Evolutionary conservation across 2,888 invertebrate species (phyloP).

Genomic region (Cephus sareptanus): DNA sequence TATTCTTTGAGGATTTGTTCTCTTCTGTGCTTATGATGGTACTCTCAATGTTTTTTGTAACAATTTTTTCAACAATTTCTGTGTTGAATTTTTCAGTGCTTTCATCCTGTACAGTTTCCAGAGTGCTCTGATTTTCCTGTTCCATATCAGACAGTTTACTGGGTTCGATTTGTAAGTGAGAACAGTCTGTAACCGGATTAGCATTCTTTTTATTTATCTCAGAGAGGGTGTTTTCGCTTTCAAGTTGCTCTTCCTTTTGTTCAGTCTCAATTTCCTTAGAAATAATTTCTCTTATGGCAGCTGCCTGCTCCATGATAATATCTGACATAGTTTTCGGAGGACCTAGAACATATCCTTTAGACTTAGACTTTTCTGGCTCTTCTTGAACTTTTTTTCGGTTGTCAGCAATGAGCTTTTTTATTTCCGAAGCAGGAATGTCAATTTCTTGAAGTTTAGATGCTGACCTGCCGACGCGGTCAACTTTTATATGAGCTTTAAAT

Average conservation of each 20-base stretch:
- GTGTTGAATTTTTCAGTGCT: background rate
- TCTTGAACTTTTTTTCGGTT: constrained; percentile 6
- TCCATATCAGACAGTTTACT: background rate
- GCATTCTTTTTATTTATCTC: background rate
- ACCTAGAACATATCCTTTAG: constrained; percentile 14
- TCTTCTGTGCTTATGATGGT: background rate
- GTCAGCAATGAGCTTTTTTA: constrained; percentile 5
- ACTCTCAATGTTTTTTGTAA: background rate
- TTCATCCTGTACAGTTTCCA: background rate
- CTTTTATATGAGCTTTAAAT: constrained; percentile 41
- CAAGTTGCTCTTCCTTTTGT: constrained; percentile 11
- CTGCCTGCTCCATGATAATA: constrained; percentile 56
- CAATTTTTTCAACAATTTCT: background rate
- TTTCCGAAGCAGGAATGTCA: constrained; percentile 18
- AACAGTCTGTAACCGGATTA: background rate
- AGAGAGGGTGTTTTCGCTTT: background rate
- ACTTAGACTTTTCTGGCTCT: background rate
- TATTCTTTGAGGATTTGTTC: background rate
- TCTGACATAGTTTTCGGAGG: constrained; percentile 41
- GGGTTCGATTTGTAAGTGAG: background rate
- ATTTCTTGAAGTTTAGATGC: constrained; percentile 14
- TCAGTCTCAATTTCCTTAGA: constrained; percentile 32
- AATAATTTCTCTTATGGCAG: constrained; percentile 57
- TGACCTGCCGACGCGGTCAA: constrained; percentile 16
- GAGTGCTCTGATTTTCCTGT: background rate